Base-by-base conservation (phyloP, 2,888 invertebrate genomes). In the Cataglyphis albicans region DNA sequence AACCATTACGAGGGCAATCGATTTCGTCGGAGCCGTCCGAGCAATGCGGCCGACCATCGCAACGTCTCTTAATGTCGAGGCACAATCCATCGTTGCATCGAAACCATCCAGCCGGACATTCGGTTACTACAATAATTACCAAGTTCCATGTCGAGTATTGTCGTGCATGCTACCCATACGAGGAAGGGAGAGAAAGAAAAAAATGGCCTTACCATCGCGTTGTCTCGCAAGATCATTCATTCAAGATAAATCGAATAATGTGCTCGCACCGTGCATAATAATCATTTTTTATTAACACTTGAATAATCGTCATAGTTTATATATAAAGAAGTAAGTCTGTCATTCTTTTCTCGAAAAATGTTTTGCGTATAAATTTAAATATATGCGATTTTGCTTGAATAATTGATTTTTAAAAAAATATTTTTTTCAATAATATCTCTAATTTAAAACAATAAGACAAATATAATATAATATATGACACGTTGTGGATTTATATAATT, bases 1-100 rank as follows among this genome's bases (percentile, higher is more conserved):
- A 83, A 87, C 86, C 91, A 89, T 93, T 80, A 80, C 59, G 68
- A 96, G 96, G 94, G 94, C 97, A 97, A 86, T 95, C 93, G 52
- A 91, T 90, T 95, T 97, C 97, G 90, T 97, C 97, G 89, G 96
- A 96, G 65, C 95, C 95, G 84, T 95, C 95, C 9, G 92, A 92
- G 90, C 97, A 97, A 90, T 97, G 96, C 35, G 91, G 87, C 21
- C 95, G 94, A n/a, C 95, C 94, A 93, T 97, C 95, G 93, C 97
- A 97, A 76, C 95, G 95, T 83, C 95, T 95, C 63, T 92, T 92
- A 21, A 93, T 92, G 87, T 95, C 95, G 90, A 96, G 96, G 91
- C 96, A 96, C 86, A 94, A 94, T 78, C 96, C 96, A 89, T 96
- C 95, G 87, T 94, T 89, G 93, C 96, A 96, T 18, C 93, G 93